Evolutionary conservation across 2,797 vertebrate species (phyloP).

Genomic region (Tenualosa thibaudeaui): DNA sequence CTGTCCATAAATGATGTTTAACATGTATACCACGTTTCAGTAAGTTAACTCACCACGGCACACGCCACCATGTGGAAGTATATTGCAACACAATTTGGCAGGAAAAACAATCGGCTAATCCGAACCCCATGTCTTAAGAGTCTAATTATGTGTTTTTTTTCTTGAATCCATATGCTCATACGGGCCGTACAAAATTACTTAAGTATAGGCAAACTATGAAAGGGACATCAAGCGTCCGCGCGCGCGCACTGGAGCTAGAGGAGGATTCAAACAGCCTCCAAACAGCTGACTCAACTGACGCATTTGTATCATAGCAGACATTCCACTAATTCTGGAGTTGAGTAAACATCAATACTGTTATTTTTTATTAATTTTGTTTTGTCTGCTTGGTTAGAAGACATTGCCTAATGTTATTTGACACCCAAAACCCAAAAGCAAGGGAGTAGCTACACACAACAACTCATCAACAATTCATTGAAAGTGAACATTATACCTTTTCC

Average conservation of each 20-base stretch:
- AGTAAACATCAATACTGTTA: not conserved
- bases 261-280: not conserved
- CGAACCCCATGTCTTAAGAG: not conserved
- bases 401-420: too few species aligned
- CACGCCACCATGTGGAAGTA: conserved; percentile 50
- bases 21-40: not conserved
- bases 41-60: conserved; percentile 12
- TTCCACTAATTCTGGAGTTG: conserved; percentile 35
- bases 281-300: conserved; percentile 22
- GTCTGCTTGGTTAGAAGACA: too few species aligned
- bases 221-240: not conserved
- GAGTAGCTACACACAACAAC: not conserved
- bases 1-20: not conserved
- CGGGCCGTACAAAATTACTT: not conserved
- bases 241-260: not conserved
- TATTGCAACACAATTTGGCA: not conserved
- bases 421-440: not conserved
- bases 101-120: not conserved
- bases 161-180: not conserved
- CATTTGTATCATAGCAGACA: conserved; percentile 41
- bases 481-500: not conserved
- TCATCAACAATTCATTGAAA: not conserved
- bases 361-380: too few species aligned
- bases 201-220: not conserved
- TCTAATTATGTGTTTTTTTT: not conserved